Evolutionary conservation across 2,113 vertebrate species (phyloP).

Genomic region (Lepidothrix coronata): DNA sequence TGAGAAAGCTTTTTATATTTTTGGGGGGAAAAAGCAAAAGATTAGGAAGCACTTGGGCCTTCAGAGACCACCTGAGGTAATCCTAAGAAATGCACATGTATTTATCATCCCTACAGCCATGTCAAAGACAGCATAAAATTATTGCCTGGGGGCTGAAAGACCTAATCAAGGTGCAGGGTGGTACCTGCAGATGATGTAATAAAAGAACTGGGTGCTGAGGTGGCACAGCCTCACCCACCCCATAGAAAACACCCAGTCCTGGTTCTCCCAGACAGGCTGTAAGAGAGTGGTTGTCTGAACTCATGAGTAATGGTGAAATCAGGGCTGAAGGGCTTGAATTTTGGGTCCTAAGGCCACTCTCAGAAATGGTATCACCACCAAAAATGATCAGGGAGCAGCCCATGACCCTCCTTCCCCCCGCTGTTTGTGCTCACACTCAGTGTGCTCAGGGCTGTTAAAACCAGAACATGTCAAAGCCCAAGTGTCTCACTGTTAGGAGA

Average conservation of each 20-base stretch:
- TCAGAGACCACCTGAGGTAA: not conserved
- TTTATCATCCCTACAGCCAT: not conserved
- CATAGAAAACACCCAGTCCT: fast-evolving
- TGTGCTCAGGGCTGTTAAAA: not conserved
- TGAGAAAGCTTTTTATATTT: not conserved
- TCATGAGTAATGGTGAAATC: not conserved
- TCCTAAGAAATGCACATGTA: fast-evolving
- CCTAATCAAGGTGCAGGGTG: not conserved
- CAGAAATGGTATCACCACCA: not conserved
- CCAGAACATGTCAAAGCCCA: not conserved
- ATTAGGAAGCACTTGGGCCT: not conserved
- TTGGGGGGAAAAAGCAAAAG: not conserved
- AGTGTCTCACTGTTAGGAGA: not conserved
- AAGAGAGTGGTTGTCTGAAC: not conserved
- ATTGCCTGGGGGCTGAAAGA: not conserved
- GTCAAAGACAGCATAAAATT: not conserved
- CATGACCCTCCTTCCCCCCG: not conserved
- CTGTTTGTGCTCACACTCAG: not conserved
- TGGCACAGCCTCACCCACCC: not conserved
- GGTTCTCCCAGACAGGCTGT: not conserved
- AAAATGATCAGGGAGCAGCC: not conserved
- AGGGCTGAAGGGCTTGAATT: not conserved
- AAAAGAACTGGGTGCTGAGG: fast-evolving
- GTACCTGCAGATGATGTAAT: fast-evolving
- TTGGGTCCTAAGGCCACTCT: not conserved